Evolutionary conservation across 2,797 vertebrate genomes (phyloP).

Genomic region (Argentina silus): DNA sequence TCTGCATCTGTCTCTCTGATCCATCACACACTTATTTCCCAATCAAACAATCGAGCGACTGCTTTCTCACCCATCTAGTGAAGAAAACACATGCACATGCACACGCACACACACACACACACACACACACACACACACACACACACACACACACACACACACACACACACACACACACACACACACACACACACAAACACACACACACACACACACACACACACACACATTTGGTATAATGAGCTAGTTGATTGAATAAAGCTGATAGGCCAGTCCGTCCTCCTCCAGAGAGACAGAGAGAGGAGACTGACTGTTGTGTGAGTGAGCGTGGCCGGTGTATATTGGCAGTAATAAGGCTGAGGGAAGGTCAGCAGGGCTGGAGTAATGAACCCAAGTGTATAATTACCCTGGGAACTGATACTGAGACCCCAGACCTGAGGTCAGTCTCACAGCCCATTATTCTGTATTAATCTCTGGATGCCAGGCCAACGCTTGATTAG

Average conservation of each 20-base stretch:
- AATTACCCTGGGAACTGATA: conserved; percentile 67
- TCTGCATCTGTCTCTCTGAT: conserved; percentile 21
- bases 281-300: conserved; percentile 42
- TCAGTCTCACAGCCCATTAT: conserved; percentile 62
- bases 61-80: neutral
- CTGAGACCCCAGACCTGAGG: conserved; percentile 48
- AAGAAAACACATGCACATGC: conserved; percentile 8
- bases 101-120: no score
- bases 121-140: no score
- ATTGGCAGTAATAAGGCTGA: conserved; percentile 38
- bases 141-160: no score
- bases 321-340: conserved; percentile 39
- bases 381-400: conserved; percentile 63
- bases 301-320: conserved; percentile 18
- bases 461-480: conserved; percentile 61
- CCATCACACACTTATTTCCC: conserved; percentile 5
- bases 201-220: no score
- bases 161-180: no score
- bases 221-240: conserved; percentile 12
- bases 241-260: conserved; percentile 51
- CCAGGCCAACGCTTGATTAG: conserved; percentile 64
- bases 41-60: neutral
- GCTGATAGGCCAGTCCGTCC: conserved; percentile 10
- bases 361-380: conserved; percentile 57
- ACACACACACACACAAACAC: no score